These are phyloP conservation scores for Antrozous pallidus DNA, from an alignment of 2,797 vertebrate genomes.

Conservation along the genomic window DNA sequence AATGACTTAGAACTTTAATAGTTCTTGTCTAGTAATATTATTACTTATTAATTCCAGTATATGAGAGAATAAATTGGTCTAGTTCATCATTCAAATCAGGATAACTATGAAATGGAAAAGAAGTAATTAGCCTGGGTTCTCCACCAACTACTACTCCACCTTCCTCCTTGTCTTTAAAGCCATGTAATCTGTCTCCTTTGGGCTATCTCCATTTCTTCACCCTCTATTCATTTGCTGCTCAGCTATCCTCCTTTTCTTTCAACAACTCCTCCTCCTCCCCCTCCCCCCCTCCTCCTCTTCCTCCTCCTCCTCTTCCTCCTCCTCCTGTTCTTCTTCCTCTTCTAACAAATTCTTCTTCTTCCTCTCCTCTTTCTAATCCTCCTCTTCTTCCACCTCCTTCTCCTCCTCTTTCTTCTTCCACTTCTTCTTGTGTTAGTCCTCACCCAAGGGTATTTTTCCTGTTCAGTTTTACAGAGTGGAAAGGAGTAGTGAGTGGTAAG, in stretches of 20 bases:
- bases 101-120: not conserved
- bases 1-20: not conserved
- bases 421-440: no score
- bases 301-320: no score
- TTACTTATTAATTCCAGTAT: not conserved
- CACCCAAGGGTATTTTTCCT: no score
- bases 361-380: not conserved
- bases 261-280: accelerated
- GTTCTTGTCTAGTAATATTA: not conserved
- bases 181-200: not conserved
- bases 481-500: no score
- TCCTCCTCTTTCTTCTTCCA: not conserved
- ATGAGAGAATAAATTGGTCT: not conserved
- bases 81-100: not conserved
- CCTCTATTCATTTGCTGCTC: not conserved
- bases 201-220: not conserved
- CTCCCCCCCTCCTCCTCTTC: accelerated
- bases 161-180: not conserved
- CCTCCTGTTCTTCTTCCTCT: not conserved
- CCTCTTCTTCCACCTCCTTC: not conserved
- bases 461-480: no score
- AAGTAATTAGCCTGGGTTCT: not conserved
- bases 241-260: not conserved
- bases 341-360: not conserved
- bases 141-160: not conserved